Evolutionary conservation across 2,113 vertebrate genomes (phyloP).

Genomic region (Camelus dromedarius): DNA sequence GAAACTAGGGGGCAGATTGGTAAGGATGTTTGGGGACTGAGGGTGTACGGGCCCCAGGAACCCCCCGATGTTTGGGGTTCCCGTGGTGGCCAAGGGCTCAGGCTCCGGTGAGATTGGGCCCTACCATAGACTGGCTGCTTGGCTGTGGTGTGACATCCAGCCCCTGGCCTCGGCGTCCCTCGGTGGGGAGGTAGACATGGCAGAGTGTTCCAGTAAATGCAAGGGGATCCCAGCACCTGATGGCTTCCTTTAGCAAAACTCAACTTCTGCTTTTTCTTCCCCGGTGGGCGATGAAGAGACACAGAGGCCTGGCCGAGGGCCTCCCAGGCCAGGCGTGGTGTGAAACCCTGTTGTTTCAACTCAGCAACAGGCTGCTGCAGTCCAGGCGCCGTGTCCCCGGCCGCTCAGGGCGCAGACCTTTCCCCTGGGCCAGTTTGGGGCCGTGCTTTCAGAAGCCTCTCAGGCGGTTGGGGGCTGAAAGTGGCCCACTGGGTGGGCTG

Average conservation of each 20-base stretch:
- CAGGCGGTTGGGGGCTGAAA: neutral
- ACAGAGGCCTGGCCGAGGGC: neutral
- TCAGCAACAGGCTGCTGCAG: rapidly evolving
- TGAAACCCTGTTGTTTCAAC: neutral
- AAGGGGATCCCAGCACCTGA: no score
- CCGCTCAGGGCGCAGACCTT: neutral
- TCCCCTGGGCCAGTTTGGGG: rapidly evolving
- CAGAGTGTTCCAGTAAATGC: neutral
- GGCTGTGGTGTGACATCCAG: neutral
- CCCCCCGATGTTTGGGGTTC: neutral
- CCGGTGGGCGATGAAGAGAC: neutral
- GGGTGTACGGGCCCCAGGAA: neutral
- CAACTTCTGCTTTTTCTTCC: neutral
- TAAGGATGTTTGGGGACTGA: neutral
- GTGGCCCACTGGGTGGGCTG: neutral
- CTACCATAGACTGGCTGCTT: rapidly evolving
- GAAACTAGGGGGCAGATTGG: neutral
- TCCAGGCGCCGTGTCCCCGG: rapidly evolving
- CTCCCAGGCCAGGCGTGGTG: neutral
- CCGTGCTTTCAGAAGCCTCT: neutral
- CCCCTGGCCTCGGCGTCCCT: no score
- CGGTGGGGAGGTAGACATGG: rapidly evolving
- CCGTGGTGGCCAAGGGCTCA: neutral
- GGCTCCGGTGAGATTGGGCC: rapidly evolving
- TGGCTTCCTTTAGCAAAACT: neutral